phyloP scores from a whole-genome alignment of 2,888 invertebrate genomes.

The Cosmia trapezina region DNA sequence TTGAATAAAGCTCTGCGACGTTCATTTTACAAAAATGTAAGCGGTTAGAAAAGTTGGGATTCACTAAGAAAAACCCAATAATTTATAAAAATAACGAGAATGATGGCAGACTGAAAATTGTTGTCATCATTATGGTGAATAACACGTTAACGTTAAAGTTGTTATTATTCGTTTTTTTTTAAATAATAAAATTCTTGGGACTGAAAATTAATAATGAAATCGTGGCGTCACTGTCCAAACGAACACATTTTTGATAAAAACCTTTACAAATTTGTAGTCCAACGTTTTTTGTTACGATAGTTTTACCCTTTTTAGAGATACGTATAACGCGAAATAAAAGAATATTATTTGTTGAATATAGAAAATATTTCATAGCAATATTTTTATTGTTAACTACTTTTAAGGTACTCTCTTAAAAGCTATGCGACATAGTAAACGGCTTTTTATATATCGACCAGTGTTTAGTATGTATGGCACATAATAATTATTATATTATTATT shows the following conservation, averaged over 20 bases:
- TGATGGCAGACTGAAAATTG: conserved; percentile 41
- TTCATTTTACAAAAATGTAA: conserved; percentile 23
- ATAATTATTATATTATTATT: conserved; percentile 64
- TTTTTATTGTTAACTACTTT: conserved; percentile 89
- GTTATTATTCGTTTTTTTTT: conserved; percentile 34
- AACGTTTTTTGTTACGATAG: conserved; percentile 79
- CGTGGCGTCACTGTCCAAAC: conserved; percentile 67
- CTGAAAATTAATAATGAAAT: conserved; percentile 48
- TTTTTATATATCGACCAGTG: conserved; percentile 80
- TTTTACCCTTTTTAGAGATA: conserved; percentile 83
- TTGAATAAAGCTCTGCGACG: conserved; percentile 3
- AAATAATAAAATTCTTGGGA: conserved; percentile 40
- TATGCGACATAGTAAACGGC: conserved; percentile 73
- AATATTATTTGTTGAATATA: conserved; percentile 78
- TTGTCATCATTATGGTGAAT: conserved; percentile 28
- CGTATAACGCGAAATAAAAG: conserved; percentile 73
- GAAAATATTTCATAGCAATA: conserved; percentile 81
- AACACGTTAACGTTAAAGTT: conserved; percentile 14
- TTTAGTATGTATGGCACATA: conserved; percentile 69
- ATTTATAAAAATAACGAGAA: conserved; percentile 7
- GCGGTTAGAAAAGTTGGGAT: neutral
- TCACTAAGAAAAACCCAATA: neutral
- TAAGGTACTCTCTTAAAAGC: conserved; percentile 82
- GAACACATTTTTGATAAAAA: conserved; percentile 84
- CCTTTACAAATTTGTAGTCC: conserved; percentile 86